Percentiles rank a stretch among this genome's conserved stretches.
Conservation (phyloP, 1,140 invertebrate species). For the Sitobion miscanthi region DNA sequence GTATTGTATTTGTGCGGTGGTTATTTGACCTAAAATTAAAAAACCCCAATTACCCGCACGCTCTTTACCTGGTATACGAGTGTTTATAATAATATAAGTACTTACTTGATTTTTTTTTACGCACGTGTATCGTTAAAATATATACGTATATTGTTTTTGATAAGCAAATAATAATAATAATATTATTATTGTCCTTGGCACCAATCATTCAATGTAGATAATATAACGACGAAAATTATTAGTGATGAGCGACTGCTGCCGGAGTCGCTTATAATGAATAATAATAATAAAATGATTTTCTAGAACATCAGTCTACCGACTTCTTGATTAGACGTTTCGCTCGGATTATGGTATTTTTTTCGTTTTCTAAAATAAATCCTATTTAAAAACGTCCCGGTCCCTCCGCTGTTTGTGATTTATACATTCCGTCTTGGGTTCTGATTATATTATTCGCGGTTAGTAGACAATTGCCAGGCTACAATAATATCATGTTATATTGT, state of each 20-base stretch:
- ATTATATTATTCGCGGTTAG: neutral
- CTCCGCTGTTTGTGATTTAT: neutral
- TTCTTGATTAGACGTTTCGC: neutral
- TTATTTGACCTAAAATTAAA: neutral
- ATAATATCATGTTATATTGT: neutral
- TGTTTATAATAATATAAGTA: no score
- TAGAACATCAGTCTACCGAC: neutral
- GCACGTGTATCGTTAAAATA: neutral
- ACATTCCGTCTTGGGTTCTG: neutral
- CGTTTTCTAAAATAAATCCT: neutral
- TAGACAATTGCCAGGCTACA: neutral
- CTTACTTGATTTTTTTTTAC: neutral
- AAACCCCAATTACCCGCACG: neutral
- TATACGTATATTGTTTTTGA: neutral
- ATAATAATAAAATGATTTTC: neutral
- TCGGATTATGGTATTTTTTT: neutral
- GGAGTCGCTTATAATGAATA: neutral
- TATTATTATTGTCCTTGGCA: neutral
- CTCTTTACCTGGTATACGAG: neutral
- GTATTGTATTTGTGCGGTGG: no score
- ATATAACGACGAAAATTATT: neutral
- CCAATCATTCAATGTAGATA: neutral
- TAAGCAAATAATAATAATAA: neutral
- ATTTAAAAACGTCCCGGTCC: neutral
- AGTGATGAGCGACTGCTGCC: neutral